Conservation (phyloP, 1,140 invertebrate genomes). For the Lordiphosa collinella region DNA sequence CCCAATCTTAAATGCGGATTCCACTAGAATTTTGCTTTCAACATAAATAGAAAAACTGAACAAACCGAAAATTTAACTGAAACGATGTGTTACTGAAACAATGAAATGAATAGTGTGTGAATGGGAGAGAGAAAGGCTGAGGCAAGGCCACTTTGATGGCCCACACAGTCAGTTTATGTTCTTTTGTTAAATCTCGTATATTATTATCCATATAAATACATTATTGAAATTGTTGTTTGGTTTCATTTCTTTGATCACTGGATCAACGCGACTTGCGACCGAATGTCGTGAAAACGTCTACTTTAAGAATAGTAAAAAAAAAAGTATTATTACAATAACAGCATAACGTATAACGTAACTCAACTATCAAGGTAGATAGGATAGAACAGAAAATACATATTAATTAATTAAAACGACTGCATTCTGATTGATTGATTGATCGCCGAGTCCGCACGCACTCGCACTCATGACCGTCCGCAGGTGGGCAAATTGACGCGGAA, state of each 20-base stretch:
- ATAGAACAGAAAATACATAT: slow-evolving; percentile 75
- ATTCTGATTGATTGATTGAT: neutral
- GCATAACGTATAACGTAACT: slow-evolving; percentile 78
- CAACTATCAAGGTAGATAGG: slow-evolving; percentile 76
- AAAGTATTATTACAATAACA: slow-evolving; percentile 77
- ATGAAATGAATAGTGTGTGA: no score
- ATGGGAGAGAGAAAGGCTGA: no score
- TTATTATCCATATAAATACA: slow-evolving; percentile 71
- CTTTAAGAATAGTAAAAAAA: slow-evolving; percentile 68
- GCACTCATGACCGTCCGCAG: slow-evolving; percentile 81
- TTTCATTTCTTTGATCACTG: slow-evolving; percentile 28
- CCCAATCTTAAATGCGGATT: neutral
- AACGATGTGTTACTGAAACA: no score
- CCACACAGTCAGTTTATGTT: no score
- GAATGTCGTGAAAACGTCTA: slow-evolving; percentile 52
- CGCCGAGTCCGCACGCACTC: neutral
- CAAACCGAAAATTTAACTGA: no score
- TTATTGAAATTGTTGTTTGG: slow-evolving; percentile 64
- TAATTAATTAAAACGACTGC: slow-evolving; percentile 66
- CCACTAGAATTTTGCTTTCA: neutral
- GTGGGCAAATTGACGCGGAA: slow-evolving; percentile 91
- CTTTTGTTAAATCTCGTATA: slow-evolving; percentile 73
- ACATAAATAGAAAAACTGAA: neutral
- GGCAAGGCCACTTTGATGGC: no score
- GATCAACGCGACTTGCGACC: slow-evolving; percentile 31